phyloP scores from a whole-genome alignment of 2,888 invertebrate genomes.

The Panopea generosa region DNA sequence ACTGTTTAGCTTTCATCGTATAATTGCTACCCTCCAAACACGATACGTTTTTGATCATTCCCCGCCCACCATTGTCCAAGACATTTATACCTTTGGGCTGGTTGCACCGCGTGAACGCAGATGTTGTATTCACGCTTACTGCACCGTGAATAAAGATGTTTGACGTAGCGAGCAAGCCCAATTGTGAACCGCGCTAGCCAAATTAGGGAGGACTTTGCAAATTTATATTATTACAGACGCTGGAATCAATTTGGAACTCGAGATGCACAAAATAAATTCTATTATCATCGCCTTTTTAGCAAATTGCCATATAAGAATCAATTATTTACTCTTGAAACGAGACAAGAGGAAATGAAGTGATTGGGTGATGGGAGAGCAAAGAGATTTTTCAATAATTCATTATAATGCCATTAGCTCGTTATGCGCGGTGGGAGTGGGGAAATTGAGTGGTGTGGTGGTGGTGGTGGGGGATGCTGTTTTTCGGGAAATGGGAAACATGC shows the following conservation, averaged over 20 bases:
- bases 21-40: conserved; percentile 47
- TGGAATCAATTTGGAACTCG: conserved; percentile 58
- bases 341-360: conserved; percentile 34
- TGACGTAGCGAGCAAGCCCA: conserved; percentile 42
- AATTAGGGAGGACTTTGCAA: conserved; percentile 56
- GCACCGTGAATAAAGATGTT: conserved; percentile 53
- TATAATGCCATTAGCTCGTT: conserved; percentile 61
- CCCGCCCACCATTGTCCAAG: conserved; percentile 45
- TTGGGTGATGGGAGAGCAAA: conserved; percentile 18
- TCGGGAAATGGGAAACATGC: no score
- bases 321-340: conserved; percentile 50
- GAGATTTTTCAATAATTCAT: conserved; percentile 32
- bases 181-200: conserved; percentile 41
- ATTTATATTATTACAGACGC: conserved; percentile 53
- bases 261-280: conserved; percentile 64
- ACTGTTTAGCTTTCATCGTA: conserved; percentile 54
- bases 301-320: conserved; percentile 62
- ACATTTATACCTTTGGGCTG: conserved; percentile 15
- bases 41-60: conserved; percentile 33
- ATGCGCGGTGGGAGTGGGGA: no score
- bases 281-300: conserved; percentile 63
- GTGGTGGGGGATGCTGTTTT: no score
- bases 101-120: conserved; percentile 28
- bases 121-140: conserved; percentile 24
- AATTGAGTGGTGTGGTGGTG: no score